Evolutionary conservation across 2,797 vertebrate genomes (phyloP).

Genomic region (Hippocampus kuda): DNA sequence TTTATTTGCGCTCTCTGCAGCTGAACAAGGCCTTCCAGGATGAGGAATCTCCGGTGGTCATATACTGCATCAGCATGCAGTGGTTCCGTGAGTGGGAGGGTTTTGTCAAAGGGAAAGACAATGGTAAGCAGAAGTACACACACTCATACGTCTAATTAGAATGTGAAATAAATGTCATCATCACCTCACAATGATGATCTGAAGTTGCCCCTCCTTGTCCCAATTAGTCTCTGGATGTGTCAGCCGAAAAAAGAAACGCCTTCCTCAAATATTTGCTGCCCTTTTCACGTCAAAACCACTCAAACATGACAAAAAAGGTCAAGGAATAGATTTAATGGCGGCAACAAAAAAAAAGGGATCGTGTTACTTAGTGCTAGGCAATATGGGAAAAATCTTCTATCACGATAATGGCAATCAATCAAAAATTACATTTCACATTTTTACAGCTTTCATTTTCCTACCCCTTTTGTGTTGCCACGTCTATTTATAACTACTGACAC

Average conservation of each 20-base stretch:
- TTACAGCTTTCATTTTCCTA: conserved; percentile 7
- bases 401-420: conserved; percentile 10
- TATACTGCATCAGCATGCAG: conserved; percentile 99
- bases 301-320: background rate
- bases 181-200: background rate
- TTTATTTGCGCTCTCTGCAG: conserved; percentile 52
- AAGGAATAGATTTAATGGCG: no score
- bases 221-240: background rate
- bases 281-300: background rate
- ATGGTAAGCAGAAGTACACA: conserved; percentile 61
- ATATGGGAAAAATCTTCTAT: no score
- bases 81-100: conserved; percentile 99
- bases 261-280: no score
- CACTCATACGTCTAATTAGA: conserved; percentile 33
- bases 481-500: conserved; percentile 50
- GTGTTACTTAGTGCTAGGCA: no score
- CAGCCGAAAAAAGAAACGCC: background rate
- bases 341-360: no score
- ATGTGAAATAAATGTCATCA: conserved; percentile 6
- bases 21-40: conserved; percentile 98
- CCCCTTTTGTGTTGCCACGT: conserved; percentile 52
- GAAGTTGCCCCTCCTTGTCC: background rate
- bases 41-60: conserved; percentile 90
- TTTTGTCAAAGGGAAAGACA: conserved; percentile 96
- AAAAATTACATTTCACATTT: conserved; percentile 30